Evolutionary conservation across 2,888 invertebrate genomes (phyloP), one percentile per base, ranked within the genome.

Genomic region (Eupelmus urozonus): DNA sequence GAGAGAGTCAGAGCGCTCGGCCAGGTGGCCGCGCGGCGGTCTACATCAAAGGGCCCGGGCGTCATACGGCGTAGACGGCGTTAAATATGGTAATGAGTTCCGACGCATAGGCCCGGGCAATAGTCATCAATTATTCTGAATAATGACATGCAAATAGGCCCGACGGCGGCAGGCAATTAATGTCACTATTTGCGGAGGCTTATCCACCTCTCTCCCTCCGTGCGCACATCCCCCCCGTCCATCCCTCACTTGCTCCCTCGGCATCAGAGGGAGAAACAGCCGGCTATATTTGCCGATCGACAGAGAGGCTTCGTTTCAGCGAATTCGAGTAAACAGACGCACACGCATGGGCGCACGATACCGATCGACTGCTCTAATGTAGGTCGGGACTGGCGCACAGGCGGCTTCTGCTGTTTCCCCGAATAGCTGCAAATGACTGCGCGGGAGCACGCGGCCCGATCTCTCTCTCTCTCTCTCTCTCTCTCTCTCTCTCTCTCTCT

Each of bases 61-160:
- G 45, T 63, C 63, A 40, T 63, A 40, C 18, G 11, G 59, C 23
- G 29, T 25, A 20, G 51, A 11, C 53, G 20, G 69, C 82, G 85
- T 84, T 85, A 85, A 87, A 85, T 86, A 87, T 87, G 87, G 82
- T 87, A 87, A 88, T 87, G 86, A 86, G 85, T 87, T 86, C 85
- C 84, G 82, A 84, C 85, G 83, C 85, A 82, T 83, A 84, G 83
- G 84, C 73, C 49, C 40, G 23, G 45, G 85, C 87, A 87, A 87
- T 87, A 85, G 87, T 88, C 87, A 87, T 88, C 87, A 87, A 88
- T 88, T 88, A 88, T 88, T 88, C 88, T 86, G 86, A 87, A 87
- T 88, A 88, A 88, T 88, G 84, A 83, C 83, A 87, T 87, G 88
- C 87, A 87, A 88, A 88, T 87, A 86, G 85, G 85, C 82, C 82